Evolutionary conservation across 2,113 vertebrate species (phyloP).

Genomic region (Takifugu flavidus): DNA sequence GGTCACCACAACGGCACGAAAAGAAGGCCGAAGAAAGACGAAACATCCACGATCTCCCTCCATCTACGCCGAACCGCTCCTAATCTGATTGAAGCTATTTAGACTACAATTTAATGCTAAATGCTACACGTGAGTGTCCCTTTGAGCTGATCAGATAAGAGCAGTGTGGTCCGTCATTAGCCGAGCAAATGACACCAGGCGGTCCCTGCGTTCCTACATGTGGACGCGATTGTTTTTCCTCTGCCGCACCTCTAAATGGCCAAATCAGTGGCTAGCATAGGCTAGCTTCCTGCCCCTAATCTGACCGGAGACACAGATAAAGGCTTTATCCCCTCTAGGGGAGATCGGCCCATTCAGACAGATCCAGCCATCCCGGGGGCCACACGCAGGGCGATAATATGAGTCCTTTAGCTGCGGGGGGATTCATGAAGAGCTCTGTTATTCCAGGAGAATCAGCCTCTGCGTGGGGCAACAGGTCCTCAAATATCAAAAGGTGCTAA

Average conservation of each 20-base stretch:
- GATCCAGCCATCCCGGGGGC: slow-evolving; percentile 45
- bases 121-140: background rate
- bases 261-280: slow-evolving; percentile 28
- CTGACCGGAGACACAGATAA: slow-evolving; percentile 21
- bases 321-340: slow-evolving; percentile 44
- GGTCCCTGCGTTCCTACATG: too few relatives aligned
- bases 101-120: slow-evolving; percentile 16
- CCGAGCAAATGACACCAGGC: background rate
- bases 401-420: slow-evolving; percentile 23
- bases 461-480: slow-evolving; percentile 42
- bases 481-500: slow-evolving; percentile 59
- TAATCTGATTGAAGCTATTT: slow-evolving; percentile 17
- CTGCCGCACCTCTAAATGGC: slow-evolving; percentile 18
- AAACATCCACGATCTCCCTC: too few relatives aligned
- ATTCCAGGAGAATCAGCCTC: slow-evolving; percentile 35
- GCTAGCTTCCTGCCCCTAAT: slow-evolving; percentile 50
- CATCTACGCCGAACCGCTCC: too few relatives aligned
- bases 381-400: slow-evolving; percentile 45
- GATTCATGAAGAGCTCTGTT: slow-evolving; percentile 55
- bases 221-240: too few relatives aligned
- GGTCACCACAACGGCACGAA: background rate
- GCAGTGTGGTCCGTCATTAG: background rate
- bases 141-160: background rate
- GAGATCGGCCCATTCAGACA: slow-evolving; percentile 49
- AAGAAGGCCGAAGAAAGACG: background rate